Conservation (phyloP, 2,797 vertebrate species). For the Lophotriccus pileatus region DNA sequence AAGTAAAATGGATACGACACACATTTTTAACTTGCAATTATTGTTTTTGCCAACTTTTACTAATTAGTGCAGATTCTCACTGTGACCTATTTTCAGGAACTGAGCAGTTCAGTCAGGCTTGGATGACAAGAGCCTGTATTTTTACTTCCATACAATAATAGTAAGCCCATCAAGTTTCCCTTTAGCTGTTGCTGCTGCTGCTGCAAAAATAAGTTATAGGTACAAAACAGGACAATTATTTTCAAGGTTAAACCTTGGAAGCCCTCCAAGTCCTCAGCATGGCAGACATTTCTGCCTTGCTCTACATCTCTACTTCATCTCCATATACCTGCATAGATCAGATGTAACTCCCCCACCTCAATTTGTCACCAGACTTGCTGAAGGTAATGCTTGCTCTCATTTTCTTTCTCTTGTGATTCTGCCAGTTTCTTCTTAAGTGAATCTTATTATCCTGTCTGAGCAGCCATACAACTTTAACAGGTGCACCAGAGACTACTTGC, state of each 20-base stretch:
- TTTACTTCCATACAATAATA: not conserved
- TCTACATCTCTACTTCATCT: not conserved
- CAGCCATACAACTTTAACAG: not conserved
- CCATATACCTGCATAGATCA: not conserved
- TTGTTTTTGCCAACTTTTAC: not conserved
- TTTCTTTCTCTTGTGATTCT: not conserved
- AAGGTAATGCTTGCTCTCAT: not conserved
- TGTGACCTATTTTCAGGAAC: not conserved
- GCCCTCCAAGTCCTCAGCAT: not conserved
- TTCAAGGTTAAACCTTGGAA: not conserved
- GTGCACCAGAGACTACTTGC: not conserved
- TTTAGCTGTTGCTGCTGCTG: not conserved
- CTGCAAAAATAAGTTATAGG: not conserved
- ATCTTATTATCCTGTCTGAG: not conserved
- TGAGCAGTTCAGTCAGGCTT: not conserved
- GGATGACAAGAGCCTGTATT: not conserved
- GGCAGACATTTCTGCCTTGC: too few relatives aligned
- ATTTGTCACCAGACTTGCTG: not conserved
- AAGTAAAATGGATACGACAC: not conserved
- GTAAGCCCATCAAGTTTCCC: not conserved
- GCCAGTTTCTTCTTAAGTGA: not conserved
- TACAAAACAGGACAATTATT: not conserved
- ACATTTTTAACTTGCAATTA: not conserved
- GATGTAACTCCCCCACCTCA: not conserved
- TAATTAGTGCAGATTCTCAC: conserved; percentile 1